Conservation (phyloP, 2,113 vertebrate species). For the Rhineura floridana region DNA sequence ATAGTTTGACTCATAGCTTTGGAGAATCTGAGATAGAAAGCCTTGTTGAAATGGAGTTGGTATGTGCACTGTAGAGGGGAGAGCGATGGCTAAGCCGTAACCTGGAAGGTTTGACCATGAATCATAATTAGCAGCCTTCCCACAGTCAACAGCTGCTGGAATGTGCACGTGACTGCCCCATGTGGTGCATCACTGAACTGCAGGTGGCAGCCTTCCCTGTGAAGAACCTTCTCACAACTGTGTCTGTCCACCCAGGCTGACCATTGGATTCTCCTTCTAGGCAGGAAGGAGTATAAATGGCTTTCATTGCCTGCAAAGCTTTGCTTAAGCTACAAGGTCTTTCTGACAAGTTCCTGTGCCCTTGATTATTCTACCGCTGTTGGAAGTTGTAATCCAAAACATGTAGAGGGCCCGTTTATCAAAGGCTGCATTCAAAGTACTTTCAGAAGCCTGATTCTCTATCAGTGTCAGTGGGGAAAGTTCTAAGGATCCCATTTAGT, state of each 20-base stretch:
- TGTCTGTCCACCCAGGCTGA: too few species aligned
- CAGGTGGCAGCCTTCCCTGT: background rate
- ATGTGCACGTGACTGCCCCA: background rate
- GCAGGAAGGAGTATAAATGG: background rate
- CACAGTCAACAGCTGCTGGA: background rate
- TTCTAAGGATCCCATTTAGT: background rate
- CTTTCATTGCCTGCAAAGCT: background rate
- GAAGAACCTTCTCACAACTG: background rate
- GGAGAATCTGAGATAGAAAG: background rate
- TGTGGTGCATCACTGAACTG: background rate
- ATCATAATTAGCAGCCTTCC: background rate
- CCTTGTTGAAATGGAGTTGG: background rate
- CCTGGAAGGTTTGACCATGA: background rate
- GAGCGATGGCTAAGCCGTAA: background rate
- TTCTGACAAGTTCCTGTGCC: background rate
- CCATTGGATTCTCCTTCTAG: background rate
- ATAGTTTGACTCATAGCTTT: background rate
- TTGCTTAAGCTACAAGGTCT: background rate
- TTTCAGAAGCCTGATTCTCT: background rate
- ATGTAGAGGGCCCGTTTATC: too few species aligned
- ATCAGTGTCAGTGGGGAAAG: background rate
- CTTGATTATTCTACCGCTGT: background rate
- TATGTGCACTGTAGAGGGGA: background rate
- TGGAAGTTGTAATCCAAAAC: too few species aligned
- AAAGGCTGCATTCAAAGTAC: too few species aligned